Base-by-base conservation (phyloP, 2,888 invertebrate species). In the Nineta flava region DNA sequence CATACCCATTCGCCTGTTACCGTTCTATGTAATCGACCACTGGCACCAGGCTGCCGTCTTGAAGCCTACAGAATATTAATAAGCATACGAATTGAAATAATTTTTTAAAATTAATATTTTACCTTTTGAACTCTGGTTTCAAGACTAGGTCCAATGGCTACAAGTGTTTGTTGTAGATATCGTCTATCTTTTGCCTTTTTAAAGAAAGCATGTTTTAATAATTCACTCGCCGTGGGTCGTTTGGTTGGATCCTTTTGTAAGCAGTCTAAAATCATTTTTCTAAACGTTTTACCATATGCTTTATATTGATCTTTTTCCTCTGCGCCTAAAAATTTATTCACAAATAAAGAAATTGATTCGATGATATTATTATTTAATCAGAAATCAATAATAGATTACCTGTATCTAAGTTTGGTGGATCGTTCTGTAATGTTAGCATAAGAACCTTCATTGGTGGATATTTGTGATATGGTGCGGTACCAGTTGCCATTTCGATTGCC, bases 381-480 rank as follows among this genome's bases (percentile, higher is more conserved):
- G 31, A 12, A 32, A 42, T 16, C 4, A 46, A 38, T 46, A 40
- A 26, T 19, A 3, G 15, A 9, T 52, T 59, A 63, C 79, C 83
- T 48, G 96, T 93, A 61, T 99, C 99, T 58, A 99, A 72, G 42
- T 85, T 87, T 1, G 99, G 99, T 10, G 99, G 96, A 61, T 97
- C 97, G 62, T 99, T 97, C 69, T 97, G 95, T 52, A 99, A 71
- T 0, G 97, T 99, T 55, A 99, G 70, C 95, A 99, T 96, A 50
- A 99, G 73, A 48, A 99, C 91, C 72, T 99, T 99, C 96, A 99
- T 96, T 1, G 99, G 95, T 32, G 99, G 95, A 65, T 91, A 97
- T 66, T 94, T 96, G 65, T 97, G 96, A 65, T 99, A 99, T 0
- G 99, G 99, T 0, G 99, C 97, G 0, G 95, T 95, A 12, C 94